Evolutionary conservation across 2,888 invertebrate species (phyloP).

Genomic region (Sesia apiformis): DNA sequence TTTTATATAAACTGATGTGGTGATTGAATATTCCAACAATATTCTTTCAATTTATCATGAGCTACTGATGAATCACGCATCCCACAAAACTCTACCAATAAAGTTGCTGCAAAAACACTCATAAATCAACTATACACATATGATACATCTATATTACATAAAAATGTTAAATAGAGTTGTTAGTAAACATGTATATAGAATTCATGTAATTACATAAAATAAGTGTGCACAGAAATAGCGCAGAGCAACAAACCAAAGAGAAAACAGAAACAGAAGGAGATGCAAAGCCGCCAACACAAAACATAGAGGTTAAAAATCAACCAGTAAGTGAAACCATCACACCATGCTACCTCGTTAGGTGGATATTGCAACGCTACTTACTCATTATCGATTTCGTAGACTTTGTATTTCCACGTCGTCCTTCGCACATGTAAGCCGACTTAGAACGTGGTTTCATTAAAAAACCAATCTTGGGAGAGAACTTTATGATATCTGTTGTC

Average conservation of each 20-base stretch:
- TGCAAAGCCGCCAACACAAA: constrained; percentile 38
- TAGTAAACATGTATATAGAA: constrained; percentile 20
- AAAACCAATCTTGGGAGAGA: constrained; percentile 65
- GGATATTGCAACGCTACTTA: constrained; percentile 46
- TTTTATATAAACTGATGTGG: no score
- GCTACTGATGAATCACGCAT: no score
- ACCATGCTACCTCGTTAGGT: constrained; percentile 61
- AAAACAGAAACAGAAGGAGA: constrained; percentile 31
- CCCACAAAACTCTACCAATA: no score
- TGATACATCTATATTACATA: background rate
- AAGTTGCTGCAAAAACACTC: background rate
- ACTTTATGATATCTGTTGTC: constrained; percentile 42
- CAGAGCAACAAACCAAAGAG: constrained; percentile 61
- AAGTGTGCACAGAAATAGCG: constrained; percentile 36
- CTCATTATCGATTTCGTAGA: constrained; percentile 43
- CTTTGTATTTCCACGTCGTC: constrained; percentile 30
- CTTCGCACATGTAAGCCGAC: constrained; percentile 42
- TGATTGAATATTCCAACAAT: no score
- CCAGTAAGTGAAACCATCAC: constrained; percentile 52
- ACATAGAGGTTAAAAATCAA: constrained; percentile 20
- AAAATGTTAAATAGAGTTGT: constrained; percentile 9
- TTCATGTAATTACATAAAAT: constrained; percentile 17
- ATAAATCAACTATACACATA: background rate
- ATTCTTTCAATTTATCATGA: no score
- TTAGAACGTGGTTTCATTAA: constrained; percentile 34